Conservation (phyloP, 2,888 invertebrate species). For the Perdita meconis region DNA sequence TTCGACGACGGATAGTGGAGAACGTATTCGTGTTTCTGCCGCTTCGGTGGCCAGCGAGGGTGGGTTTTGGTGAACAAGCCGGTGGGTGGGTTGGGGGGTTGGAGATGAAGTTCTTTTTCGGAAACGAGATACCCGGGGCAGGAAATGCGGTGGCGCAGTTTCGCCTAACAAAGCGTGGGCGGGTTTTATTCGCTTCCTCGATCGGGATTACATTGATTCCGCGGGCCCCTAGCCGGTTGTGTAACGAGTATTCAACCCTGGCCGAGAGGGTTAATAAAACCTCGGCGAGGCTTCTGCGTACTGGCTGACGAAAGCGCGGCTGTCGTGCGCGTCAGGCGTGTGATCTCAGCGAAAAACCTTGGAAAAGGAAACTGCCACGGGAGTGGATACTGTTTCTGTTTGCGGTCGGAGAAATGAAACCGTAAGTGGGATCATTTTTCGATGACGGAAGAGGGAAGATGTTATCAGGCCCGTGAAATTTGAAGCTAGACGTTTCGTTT, state of each 20-base stretch:
- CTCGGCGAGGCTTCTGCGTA: slow-evolving; percentile 12
- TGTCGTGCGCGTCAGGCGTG: slow-evolving; percentile 2
- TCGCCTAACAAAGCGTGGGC: not conserved
- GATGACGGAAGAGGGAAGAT: not conserved
- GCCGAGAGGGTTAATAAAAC: slow-evolving; percentile 5
- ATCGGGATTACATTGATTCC: slow-evolving; percentile 1
- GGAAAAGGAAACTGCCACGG: not conserved
- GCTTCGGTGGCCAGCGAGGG: too few species aligned
- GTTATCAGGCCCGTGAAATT: slow-evolving; percentile 9
- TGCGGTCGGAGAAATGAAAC: not conserved
- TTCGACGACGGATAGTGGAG: not conserved
- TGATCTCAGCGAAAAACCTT: slow-evolving; percentile 29
- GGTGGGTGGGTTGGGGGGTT: too few species aligned
- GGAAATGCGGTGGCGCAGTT: not conserved
- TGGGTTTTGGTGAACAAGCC: too few species aligned
- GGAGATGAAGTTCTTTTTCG: not conserved
- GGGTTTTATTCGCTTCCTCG: not conserved
- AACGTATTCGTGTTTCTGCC: not conserved
- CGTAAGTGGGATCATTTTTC: slow-evolving; percentile 27
- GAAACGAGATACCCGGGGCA: not conserved
- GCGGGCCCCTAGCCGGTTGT: not conserved
- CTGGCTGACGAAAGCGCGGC: not conserved
- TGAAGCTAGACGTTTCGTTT: not conserved
- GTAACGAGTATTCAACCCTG: not conserved
- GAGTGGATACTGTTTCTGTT: slow-evolving; percentile 5